Evolutionary conservation across 2,797 vertebrate species (phyloP).

Genomic region (Crenichthys baileyi): DNA sequence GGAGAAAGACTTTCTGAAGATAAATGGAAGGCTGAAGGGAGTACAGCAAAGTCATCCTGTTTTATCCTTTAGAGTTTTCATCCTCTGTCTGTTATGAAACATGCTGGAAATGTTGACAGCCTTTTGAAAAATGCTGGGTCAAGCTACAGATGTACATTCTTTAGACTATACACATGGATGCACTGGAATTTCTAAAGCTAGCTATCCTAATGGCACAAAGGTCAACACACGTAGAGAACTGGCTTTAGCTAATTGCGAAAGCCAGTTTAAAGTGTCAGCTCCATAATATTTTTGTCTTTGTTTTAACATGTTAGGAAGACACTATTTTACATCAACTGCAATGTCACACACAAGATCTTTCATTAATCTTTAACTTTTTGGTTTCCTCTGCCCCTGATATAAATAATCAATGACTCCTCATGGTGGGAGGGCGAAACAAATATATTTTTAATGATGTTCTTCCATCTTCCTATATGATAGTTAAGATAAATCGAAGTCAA

Average conservation of each 20-base stretch:
- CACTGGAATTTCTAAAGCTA: too few species aligned
- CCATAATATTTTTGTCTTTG: background rate
- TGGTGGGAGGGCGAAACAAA: background rate
- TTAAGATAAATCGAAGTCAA: conserved; percentile 9
- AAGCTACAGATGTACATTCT: background rate
- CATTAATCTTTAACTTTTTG: background rate
- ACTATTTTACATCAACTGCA: background rate
- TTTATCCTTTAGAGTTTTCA: background rate
- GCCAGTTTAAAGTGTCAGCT: background rate
- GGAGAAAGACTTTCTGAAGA: too few species aligned
- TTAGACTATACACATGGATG: too few species aligned
- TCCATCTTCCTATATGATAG: background rate
- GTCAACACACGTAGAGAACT: background rate
- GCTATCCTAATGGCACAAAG: background rate
- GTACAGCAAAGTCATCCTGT: background rate
- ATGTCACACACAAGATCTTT: background rate
- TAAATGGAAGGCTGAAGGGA: too few species aligned
- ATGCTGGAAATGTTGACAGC: background rate
- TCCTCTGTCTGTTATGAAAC: background rate
- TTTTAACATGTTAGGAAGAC: background rate
- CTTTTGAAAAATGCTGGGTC: too few species aligned
- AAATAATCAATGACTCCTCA: background rate
- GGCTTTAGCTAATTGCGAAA: background rate
- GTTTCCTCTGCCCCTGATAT: background rate
- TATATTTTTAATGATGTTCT: background rate